These are phyloP conservation scores for Actinostola sp. DNA, from an alignment of 92 coral and sea anemone genomes.

Conservation along the genomic window DNA sequence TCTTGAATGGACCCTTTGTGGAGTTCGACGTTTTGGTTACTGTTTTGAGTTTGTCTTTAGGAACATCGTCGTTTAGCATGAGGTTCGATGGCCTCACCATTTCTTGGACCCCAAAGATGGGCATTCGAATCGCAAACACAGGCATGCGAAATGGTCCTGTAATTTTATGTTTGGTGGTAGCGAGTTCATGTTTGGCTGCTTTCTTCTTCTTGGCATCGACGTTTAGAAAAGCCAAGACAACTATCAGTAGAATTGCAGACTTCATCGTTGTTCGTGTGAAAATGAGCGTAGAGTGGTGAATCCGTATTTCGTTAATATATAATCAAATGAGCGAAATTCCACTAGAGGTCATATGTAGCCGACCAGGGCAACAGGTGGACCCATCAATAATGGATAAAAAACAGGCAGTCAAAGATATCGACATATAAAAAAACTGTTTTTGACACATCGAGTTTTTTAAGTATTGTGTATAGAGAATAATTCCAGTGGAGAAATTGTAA, in stretches of 20 bases:
- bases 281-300: background rate
- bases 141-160: conserved; percentile 52
- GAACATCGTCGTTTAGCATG: conserved; percentile 13
- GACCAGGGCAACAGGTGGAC: background rate
- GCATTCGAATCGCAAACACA: conserved; percentile 77
- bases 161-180: conserved; percentile 5
- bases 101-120: conserved; percentile 64
- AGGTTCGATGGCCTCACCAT: conserved; percentile 21
- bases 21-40: conserved; percentile 70
- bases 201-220: conserved; percentile 63
- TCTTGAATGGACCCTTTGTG: conserved; percentile 75
- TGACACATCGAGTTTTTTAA: too few relatives aligned
- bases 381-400: background rate
- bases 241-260: conserved; percentile 11
- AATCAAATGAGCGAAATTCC: background rate
- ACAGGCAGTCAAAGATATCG: too few relatives aligned
- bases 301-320: background rate
- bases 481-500: too few relatives aligned
- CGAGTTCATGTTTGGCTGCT: conserved; percentile 35
- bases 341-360: background rate
- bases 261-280: conserved; percentile 25
- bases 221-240: conserved; percentile 32
- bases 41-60: conserved; percentile 58
- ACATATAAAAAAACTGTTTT: too few relatives aligned
- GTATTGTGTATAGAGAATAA: too few relatives aligned